Evolutionary conservation across 2,113 vertebrate species (phyloP).

Genomic region (Hippocampus abdominalis): DNA sequence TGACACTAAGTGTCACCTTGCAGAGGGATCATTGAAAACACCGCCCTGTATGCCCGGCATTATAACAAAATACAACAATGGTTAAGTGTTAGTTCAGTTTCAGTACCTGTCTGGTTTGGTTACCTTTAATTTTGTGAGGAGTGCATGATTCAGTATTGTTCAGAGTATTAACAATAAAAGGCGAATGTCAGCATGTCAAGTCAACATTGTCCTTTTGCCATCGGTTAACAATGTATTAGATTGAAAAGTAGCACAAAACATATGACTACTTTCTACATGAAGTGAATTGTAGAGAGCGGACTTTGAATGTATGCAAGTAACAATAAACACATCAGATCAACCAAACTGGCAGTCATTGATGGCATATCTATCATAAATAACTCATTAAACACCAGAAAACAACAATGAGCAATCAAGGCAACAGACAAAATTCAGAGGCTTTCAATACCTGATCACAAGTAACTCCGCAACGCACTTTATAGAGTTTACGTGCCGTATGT

Average conservation of each 20-base stretch:
- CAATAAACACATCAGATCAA: background rate
- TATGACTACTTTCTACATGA: background rate
- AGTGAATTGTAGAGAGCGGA: slow-evolving; percentile 4
- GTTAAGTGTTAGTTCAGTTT: background rate
- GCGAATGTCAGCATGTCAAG: slow-evolving; percentile 15
- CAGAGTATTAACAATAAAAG: slow-evolving; percentile 32
- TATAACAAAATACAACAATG: background rate
- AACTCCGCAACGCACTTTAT: slow-evolving; percentile 3
- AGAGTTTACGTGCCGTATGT: background rate
- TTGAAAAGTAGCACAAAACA: background rate
- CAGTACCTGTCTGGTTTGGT: background rate
- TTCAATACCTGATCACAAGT: slow-evolving; percentile 49
- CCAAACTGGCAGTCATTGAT: background rate
- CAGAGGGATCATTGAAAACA: background rate
- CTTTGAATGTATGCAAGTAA: background rate
- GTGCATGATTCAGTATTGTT: slow-evolving; percentile 21
- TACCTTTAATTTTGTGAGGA: background rate
- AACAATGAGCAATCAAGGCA: background rate
- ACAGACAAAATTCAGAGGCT: background rate
- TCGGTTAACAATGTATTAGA: background rate
- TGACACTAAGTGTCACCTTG: background rate
- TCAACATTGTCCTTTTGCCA: background rate
- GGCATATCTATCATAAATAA: background rate
- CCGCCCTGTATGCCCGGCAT: background rate
- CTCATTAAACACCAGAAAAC: background rate